Evolutionary conservation across 2,888 invertebrate species (phyloP).

Genomic region (Phalera bucephala): DNA sequence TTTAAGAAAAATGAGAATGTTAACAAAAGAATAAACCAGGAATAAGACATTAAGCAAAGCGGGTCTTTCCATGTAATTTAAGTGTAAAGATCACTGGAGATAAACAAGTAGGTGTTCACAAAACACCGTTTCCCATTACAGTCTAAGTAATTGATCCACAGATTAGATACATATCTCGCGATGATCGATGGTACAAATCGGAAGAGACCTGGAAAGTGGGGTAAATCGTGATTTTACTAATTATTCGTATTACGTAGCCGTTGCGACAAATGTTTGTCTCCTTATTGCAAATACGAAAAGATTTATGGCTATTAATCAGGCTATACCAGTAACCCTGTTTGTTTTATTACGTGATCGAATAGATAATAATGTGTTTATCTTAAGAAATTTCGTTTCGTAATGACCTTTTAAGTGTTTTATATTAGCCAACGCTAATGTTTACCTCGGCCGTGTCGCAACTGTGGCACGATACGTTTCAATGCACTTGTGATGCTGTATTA

Average conservation of each 20-base stretch:
- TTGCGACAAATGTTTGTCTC: conserved; percentile 71
- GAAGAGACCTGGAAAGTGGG: conserved; percentile 69
- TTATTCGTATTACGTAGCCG: conserved; percentile 66
- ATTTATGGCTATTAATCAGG: conserved; percentile 67
- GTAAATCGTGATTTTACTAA: conserved; percentile 76
- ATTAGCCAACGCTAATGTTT: conserved; percentile 51
- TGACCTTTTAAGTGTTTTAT: conserved; percentile 57
- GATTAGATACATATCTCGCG: conserved; percentile 65
- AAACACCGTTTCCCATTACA: conserved; percentile 50
- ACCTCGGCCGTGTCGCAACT: conserved; percentile 19
- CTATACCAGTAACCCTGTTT: conserved; percentile 51
- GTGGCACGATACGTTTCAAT: conserved; percentile 8
- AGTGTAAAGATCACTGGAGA: conserved; percentile 12
- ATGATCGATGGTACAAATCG: conserved; percentile 69
- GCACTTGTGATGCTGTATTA: not conserved
- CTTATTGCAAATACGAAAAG: conserved; percentile 63
- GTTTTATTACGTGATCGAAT: conserved; percentile 62
- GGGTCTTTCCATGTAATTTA: not conserved
- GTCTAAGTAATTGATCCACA: conserved; percentile 44
- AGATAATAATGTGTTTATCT: conserved; percentile 59
- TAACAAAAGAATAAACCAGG: not conserved
- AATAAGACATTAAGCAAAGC: not conserved
- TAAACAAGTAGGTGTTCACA: conserved; percentile 32
- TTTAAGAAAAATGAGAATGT: too few relatives aligned
- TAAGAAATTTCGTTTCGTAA: conserved; percentile 59